Base-by-base conservation (phyloP, 2,888 invertebrate genomes). In the Coleophora flavipennella region DNA sequence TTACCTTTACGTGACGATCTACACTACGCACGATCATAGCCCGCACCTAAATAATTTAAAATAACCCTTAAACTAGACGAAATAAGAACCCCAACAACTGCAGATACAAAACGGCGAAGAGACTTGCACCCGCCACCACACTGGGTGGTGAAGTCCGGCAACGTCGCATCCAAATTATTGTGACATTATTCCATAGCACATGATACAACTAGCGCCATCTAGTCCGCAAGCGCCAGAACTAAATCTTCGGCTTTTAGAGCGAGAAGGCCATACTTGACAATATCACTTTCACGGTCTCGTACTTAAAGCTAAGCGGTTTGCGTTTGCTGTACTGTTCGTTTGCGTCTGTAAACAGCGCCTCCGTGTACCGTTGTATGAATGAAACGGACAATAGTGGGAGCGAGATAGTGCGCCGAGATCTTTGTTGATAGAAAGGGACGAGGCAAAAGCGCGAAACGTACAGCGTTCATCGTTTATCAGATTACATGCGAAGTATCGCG, bases 381-480 rank as follows among this genome's bases (percentile, higher is more conserved):
- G 85, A 85, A 85, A 84, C 74, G 78, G 83, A 81, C 72, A 78
- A 79, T 75, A 66, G 68, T 59, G 50, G 41, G 63, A 76, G 49
- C 43, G 71, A 59, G 81, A 79, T 40, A 45, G 66, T 39, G 41
- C 39, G 51, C 52, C 64, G 46, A 44, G 38, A 39, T 42, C 39
- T 36, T 35, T 34, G 44, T 44, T 28, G 75, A 42, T 50, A 38
- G 67, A 81, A 50, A 46, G 59, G 51, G 76, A 78, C 51, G 45
- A 55, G 46, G 56, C 42, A 55, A 51, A 54, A 75, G 79, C 72
- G 72, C 72, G 78, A 81, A 74, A 76, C 75, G 74, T 75, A 71
- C 77, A 75, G 78, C 72, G 85, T 86, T 85, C 86, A 86, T 86
- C 87, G 83, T 83, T 86, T 85, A 85, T 85, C 84, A 81, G 84